phyloP scores from a whole-genome alignment of 2,797 vertebrate genomes.

The Pseudochaenichthys georgianus region DNA sequence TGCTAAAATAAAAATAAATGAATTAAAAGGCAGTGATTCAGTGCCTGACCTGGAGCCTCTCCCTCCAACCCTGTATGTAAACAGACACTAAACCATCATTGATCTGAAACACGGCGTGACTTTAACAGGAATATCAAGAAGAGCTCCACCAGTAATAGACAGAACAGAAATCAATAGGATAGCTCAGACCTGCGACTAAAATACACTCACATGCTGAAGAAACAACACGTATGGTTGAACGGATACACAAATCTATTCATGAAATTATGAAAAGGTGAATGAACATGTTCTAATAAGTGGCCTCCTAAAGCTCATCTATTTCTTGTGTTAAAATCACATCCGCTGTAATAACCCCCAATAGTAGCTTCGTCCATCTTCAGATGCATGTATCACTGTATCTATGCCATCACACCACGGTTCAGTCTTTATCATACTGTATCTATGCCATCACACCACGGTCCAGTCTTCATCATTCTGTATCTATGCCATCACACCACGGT shows the following conservation, averaged over 20 bases:
- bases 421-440: no score
- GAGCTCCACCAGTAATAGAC: constrained; percentile 23
- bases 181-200: background rate
- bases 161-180: constrained; percentile 42
- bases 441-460: no score
- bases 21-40: constrained; percentile 65
- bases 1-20: constrained; percentile 54
- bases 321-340: background rate
- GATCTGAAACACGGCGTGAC: constrained; percentile 32
- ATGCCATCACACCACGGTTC: no score
- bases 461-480: no score
- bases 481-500: no score
- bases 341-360: background rate
- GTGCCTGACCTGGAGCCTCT: constrained; percentile 20
- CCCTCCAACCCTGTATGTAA: constrained; percentile 35
- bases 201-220: background rate
- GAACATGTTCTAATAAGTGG: background rate
- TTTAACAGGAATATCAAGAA: constrained; percentile 12
- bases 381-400: background rate
- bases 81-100: constrained; percentile 49
- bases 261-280: constrained; percentile 1
- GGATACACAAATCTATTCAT: constrained; percentile 17
- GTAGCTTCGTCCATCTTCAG: background rate
- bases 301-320: background rate
- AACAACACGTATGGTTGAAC: constrained; percentile 9